These are phyloP conservation scores for Poeciliopsis gracilis DNA, from an alignment of 2,797 vertebrate species.

Conservation along the genomic window DNA sequence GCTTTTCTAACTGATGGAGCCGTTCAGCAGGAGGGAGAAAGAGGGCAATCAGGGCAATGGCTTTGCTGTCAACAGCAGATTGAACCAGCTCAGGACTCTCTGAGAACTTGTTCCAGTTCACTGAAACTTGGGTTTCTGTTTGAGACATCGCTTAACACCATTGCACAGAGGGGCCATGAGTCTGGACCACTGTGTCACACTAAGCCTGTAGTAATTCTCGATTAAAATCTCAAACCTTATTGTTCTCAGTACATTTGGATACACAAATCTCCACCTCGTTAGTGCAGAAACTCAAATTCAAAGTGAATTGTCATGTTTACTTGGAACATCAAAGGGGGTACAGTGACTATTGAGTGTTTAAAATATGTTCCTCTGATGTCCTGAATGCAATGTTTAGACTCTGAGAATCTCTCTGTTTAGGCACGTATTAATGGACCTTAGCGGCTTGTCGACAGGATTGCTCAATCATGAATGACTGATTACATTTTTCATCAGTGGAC, in stretches of 20 bases:
- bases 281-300: slow-evolving; percentile 37
- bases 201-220: background rate
- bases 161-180: slow-evolving; percentile 54
- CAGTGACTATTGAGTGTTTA: slow-evolving; percentile 29
- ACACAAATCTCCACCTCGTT: slow-evolving; percentile 28
- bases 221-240: slow-evolving; percentile 37
- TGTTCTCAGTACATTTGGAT: slow-evolving; percentile 32
- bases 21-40: slow-evolving; percentile 27
- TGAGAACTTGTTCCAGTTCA: slow-evolving; percentile 59
- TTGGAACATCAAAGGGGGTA: slow-evolving; percentile 31
- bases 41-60: slow-evolving; percentile 47
- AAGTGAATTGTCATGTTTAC: slow-evolving; percentile 33
- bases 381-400: slow-evolving; percentile 36
- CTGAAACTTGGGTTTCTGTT: slow-evolving; percentile 47
- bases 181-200: slow-evolving; percentile 25
- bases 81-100: slow-evolving; percentile 49
- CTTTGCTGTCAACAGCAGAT: slow-evolving; percentile 46
- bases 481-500: slow-evolving; percentile 44
- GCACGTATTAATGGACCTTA: slow-evolving; percentile 42
- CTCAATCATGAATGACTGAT: slow-evolving; percentile 31
- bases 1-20: slow-evolving; percentile 33
- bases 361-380: slow-evolving; percentile 40
- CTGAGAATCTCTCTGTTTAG: slow-evolving; percentile 48
- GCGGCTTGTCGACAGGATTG: slow-evolving; percentile 45
- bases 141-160: slow-evolving; percentile 50